Evolutionary conservation across 2,888 invertebrate genomes (phyloP), one percentile per base, ranked within the genome.

Genomic region (Lasioglossum lativentre): DNA sequence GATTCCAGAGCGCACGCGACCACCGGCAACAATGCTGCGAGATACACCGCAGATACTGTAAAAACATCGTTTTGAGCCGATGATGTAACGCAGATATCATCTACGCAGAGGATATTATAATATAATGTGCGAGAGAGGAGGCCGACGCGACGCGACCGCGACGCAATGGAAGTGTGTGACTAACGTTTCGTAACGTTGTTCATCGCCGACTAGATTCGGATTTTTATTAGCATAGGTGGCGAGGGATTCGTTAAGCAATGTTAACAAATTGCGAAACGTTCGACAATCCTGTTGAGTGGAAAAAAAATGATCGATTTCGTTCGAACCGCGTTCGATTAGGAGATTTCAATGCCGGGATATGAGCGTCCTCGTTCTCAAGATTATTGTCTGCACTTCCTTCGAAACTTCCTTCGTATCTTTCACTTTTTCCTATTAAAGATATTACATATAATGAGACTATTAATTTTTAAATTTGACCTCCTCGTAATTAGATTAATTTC

Each of bases 11-110:
- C 34, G 42, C 75, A 66, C 74, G 42, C 70, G 83, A 40, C 63
- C 66, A 14, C 34, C 27, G 23, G n/a, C 78, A 27, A 45, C 66
- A 30, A 47, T 27, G 45, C n/a, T 19, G 27, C 4, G 23, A 78
- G 75, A 78, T 84, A 71, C 74, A 40, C 59, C 42, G 10, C 2
- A 42, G 78, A 84, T 78, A 78, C 34, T 42, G 74, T 83, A 84
- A 85, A 84, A 78, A 75, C 77, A 40, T 59, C 74, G 52, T 73
- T 85, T 85, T 76, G 75, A 76, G 12, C 38, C 63, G 45, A 34
- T 87, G 79, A 75, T 70, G 88, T 80, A 83, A 89, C 73, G 2
- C n/a, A 78, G 83, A 89, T 89, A 85, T 82, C 75, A 88, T 89
- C 82, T 76, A 12, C 72, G 71, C 8, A 52, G 38, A 59, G 19